Conservation (phyloP, 2,888 invertebrate species). For the Acanthococcus lagerstroemiae region DNA sequence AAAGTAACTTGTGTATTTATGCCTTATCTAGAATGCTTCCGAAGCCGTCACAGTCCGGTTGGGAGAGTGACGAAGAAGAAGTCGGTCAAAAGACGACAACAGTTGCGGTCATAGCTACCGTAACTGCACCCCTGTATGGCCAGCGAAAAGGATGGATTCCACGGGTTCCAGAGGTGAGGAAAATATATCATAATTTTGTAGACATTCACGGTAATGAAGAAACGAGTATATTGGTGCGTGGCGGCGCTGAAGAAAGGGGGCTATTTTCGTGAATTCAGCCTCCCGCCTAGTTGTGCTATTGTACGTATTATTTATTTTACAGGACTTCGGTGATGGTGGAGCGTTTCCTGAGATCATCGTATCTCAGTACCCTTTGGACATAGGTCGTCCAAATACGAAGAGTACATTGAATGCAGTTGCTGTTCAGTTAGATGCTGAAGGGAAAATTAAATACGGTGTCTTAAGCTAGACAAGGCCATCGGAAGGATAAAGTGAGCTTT, state of each 20-base stretch:
- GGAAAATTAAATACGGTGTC: slow-evolving; percentile 90
- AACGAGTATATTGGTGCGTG: too few relatives aligned
- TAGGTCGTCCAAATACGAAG: slow-evolving; percentile 73
- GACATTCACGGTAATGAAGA: too few relatives aligned
- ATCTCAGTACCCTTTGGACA: slow-evolving; percentile 88
- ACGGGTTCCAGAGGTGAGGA: slow-evolving; percentile 60
- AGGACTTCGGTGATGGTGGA: slow-evolving; percentile 84
- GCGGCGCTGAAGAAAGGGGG: too few relatives aligned
- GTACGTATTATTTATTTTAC: too few relatives aligned
- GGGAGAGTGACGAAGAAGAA: slow-evolving; percentile 75
- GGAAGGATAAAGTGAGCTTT: slow-evolving; percentile 81
- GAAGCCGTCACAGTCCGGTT: slow-evolving; percentile 72
- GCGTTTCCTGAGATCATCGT: slow-evolving; percentile 96
- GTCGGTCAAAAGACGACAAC: slow-evolving; percentile 52
- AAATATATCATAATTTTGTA: too few relatives aligned
- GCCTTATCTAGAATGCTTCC: slow-evolving; percentile 62
- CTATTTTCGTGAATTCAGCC: too few relatives aligned
- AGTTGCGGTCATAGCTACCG: slow-evolving; percentile 65
- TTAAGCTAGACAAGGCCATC: slow-evolving; percentile 89
- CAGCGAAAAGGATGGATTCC: slow-evolving; percentile 92
- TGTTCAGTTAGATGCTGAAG: slow-evolving; percentile 84
- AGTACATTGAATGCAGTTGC: slow-evolving; percentile 80
- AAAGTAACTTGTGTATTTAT: too few relatives aligned
- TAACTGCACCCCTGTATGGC: slow-evolving; percentile 85
- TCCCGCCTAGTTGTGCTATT: too few relatives aligned